These are phyloP conservation scores for Serrognathus titanus DNA, from an alignment of 2,888 invertebrate species.

Conservation along the genomic window DNA sequence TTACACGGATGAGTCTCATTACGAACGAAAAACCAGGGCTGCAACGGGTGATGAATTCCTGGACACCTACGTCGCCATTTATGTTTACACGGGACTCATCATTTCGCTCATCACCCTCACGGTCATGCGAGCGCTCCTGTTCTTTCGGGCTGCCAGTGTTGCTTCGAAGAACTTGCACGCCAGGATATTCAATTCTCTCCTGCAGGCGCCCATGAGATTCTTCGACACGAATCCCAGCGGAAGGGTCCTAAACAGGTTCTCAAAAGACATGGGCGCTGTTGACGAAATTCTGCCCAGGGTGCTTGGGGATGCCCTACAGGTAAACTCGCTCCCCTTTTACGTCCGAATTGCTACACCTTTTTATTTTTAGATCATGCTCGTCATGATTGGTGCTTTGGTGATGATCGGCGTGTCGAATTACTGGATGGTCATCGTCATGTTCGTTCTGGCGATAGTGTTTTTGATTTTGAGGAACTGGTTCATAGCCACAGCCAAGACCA, in stretches of 20 bases:
- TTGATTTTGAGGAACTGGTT: conserved; percentile 60
- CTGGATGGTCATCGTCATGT: conserved; percentile 58
- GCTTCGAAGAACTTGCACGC: conserved; percentile 76
- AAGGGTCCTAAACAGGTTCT: conserved; percentile 70
- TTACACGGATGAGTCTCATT: not conserved
- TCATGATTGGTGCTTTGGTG: conserved; percentile 60
- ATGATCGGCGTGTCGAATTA: conserved; percentile 66
- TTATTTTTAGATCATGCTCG: conserved; percentile 50
- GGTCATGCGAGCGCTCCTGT: conserved; percentile 62
- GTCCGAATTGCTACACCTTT: conserved; percentile 70
- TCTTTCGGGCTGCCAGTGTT: conserved; percentile 74
- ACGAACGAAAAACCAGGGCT: not conserved
- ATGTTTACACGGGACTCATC: conserved; percentile 45
- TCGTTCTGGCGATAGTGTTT: conserved; percentile 59
- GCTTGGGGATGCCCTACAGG: conserved; percentile 55
- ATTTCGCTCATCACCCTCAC: conserved; percentile 44
- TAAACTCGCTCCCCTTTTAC: conserved; percentile 45
- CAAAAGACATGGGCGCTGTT: conserved; percentile 73
- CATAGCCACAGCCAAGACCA: conserved; percentile 64
- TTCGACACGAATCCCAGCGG: conserved; percentile 84
- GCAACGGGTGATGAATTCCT: conserved; percentile 4
- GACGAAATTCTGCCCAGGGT: conserved; percentile 65
- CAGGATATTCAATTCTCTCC: conserved; percentile 75
- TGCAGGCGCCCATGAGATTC: conserved; percentile 77
- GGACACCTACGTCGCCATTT: conserved; percentile 34